A percentile compares a stretch with the other conserved stretches of the same genome.
Conservation (phyloP, 2,113 vertebrate genomes). For the Gallinago paraguaiae region DNA sequence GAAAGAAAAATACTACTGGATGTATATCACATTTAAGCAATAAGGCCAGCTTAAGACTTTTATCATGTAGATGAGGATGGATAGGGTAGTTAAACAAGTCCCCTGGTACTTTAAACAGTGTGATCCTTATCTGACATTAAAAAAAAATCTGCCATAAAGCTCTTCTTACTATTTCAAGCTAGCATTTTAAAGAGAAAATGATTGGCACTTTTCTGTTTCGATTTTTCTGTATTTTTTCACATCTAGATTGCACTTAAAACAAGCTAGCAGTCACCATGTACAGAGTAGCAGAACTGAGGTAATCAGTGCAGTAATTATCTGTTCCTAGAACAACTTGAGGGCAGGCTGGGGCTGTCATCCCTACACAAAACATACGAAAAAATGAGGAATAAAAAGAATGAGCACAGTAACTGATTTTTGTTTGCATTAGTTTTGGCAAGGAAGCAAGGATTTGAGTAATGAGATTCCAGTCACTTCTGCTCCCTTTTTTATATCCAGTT, state of each 20-base stretch:
- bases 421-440: background rate
- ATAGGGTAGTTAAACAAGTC: background rate
- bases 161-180: background rate
- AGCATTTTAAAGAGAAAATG: background rate
- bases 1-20: background rate
- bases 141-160: background rate
- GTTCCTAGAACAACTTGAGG: background rate
- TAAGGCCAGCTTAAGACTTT: background rate
- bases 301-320: background rate
- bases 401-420: background rate
- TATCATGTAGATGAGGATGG: background rate
- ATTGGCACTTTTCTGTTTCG: background rate
- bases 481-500: background rate
- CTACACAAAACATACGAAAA: background rate
- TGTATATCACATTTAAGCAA: background rate
- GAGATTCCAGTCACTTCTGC: background rate
- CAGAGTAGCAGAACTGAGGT: background rate
- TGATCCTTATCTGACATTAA: background rate
- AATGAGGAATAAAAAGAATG: background rate
- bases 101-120: background rate
- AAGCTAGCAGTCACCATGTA: background rate
- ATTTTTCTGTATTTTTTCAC: background rate
- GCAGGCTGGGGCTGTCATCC: background rate
- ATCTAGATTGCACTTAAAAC: background rate
- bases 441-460: background rate